Percentiles rank a stretch among this genome's conserved stretches.
Evolutionary conservation across 2,113 vertebrate species (phyloP).

Genomic region (Vimba vimba): DNA sequence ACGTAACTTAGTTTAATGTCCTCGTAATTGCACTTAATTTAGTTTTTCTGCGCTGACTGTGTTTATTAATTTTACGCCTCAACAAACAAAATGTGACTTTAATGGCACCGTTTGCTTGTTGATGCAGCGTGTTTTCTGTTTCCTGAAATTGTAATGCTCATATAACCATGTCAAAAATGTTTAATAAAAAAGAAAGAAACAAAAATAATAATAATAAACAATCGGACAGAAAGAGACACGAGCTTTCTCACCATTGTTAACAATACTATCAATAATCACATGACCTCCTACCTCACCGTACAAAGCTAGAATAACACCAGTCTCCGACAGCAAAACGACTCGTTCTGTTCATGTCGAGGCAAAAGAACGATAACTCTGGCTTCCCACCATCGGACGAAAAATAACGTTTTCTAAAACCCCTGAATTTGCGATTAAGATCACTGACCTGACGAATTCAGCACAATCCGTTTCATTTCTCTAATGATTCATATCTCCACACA

Average conservation of each 20-base stretch:
- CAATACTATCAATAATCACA: conserved; percentile 85
- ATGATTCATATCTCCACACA: conserved; percentile 74
- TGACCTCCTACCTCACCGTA: conserved; percentile 75
- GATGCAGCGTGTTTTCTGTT: conserved; percentile 89
- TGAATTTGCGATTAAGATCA: conserved; percentile 89
- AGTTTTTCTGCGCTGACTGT: conserved; percentile 63
- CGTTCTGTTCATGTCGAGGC: conserved; percentile 73
- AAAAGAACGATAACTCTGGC: conserved; percentile 74
- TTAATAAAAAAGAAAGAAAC: conserved; percentile 60
- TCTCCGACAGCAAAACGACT: conserved; percentile 69
- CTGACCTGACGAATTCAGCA: conserved; percentile 94
- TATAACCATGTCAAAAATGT: conserved; percentile 52
- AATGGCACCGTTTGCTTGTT: conserved; percentile 76
- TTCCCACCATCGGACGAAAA: conserved; percentile 77
- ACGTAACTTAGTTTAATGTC: conserved; percentile 74
- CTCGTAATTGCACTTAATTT: conserved; percentile 79
- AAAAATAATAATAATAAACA: conserved; percentile 59
- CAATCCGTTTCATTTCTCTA: conserved; percentile 85
- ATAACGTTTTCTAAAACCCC: conserved; percentile 77
- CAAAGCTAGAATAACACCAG: conserved; percentile 71
- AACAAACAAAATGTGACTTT: conserved; percentile 77
- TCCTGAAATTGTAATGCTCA: conserved; percentile 91
- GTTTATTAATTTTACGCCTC: conserved; percentile 77
- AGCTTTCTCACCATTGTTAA: conserved; percentile 82
- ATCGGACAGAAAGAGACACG: conserved; percentile 75